Evolutionary conservation across 2,113 vertebrate species (phyloP), one percentile per base, ranked within the genome.

Genomic region (Ailuropoda melanoleuca): DNA sequence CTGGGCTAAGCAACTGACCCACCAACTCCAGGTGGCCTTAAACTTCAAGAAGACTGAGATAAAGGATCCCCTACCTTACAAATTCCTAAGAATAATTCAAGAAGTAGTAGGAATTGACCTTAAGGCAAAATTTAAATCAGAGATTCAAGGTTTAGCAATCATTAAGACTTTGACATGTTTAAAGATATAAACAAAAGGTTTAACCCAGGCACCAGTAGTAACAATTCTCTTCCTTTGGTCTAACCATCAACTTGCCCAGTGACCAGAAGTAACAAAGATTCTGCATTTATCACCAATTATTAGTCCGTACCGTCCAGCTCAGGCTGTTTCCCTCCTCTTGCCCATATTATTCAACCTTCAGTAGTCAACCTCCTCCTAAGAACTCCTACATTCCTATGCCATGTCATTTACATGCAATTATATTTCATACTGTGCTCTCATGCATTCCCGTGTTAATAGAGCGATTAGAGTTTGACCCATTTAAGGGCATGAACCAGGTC

Each of bases 61-160:
- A 75, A 56, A 95, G 26, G 14, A 74, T 26, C 31, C 46, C n/a
- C 62, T 31, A 92, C 60, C 64, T 90, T 43, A 58, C 17, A 80
- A 62, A 1, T 37, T 94, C 66, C 70, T 85, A 60, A 88, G 46
- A 80, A 85, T 23, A 94, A 89, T 9, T 85, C 62, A 88, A 75
- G 48, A 77, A 75, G 37, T 64, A 78, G 37, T 58, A 70, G 66
- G 55, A 66, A 26, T 39, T 43, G 26, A 70, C 43, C 0, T 37
- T 74, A 78, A 92, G 46, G 78, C 83, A 96, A 94, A 94, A 60
- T 62, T 91, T 53, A 85, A 92, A 80, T 72, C 43, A 64, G 48
- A 96, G 37, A 86, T 24, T 53, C 24, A 26, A 39, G 72, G 31
- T 23, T 85, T 39, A 88, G 83, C 37, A 50, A 92, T 92, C 89